phyloP scores from a whole-genome alignment of 2,888 invertebrate genomes.

The Orthosia incerta region DNA sequence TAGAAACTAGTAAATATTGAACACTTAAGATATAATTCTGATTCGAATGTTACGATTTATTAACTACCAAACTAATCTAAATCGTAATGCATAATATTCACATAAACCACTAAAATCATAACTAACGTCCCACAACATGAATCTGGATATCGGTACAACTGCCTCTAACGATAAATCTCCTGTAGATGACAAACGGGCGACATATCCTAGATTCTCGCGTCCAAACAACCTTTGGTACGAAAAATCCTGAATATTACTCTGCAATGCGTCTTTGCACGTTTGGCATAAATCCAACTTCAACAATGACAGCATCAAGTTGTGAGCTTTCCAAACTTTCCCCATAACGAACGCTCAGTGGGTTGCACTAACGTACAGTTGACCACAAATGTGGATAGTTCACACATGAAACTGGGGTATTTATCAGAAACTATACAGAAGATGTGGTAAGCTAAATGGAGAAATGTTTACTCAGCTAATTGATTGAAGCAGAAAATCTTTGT shows the following conservation, averaged over 20 bases:
- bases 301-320: conserved; percentile 81
- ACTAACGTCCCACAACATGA: conserved; percentile 5
- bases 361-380: conserved; percentile 60
- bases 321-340: conserved; percentile 76
- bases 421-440: conserved; percentile 40
- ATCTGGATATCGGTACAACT: neutral
- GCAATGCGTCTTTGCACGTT: conserved; percentile 83
- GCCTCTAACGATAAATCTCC: conserved; percentile 40
- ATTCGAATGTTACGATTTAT: neutral
- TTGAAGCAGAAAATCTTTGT: neutral
- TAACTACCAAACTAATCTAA: neutral
- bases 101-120: conserved; percentile 16
- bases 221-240: conserved; percentile 40
- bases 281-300: conserved; percentile 84
- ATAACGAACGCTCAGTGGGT: conserved; percentile 66
- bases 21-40: neutral
- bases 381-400: conserved; percentile 63
- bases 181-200: conserved; percentile 38
- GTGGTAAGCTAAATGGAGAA: neutral
- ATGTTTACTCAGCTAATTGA: conserved; percentile 37
- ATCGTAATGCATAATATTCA: neutral
- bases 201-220: conserved; percentile 38
- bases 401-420: conserved; percentile 46
- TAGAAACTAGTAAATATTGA: neutral
- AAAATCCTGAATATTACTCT: conserved; percentile 70